Conservation (phyloP, 2,888 invertebrate species). For the Digitonthophagus gazella region DNA sequence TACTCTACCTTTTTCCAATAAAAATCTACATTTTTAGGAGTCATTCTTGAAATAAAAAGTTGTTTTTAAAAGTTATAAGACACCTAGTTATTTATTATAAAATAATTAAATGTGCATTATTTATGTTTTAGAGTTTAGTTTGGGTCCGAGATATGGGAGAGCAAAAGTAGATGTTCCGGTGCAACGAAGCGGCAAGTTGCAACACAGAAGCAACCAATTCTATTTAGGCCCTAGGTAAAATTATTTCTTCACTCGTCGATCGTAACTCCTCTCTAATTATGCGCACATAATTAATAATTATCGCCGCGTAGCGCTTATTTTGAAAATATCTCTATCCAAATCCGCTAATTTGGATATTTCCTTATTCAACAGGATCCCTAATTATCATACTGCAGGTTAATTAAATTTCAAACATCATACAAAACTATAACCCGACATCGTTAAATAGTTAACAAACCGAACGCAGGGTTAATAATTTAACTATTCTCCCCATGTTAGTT, state of each 20-base stretch:
- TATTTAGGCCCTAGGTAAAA: slow-evolving; percentile 44
- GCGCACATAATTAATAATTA: slow-evolving; percentile 6
- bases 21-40: too few species aligned
- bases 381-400: background rate
- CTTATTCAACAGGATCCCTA: background rate
- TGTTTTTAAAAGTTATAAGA: too few species aligned
- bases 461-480: too few species aligned
- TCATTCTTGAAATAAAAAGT: too few species aligned
- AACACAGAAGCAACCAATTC: slow-evolving; percentile 43
- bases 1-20: too few species aligned
- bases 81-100: background rate
- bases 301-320: background rate
- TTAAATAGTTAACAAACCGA: too few species aligned
- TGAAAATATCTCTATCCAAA: background rate
- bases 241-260: background rate
- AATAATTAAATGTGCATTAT: background rate
- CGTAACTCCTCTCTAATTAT: background rate
- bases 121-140: slow-evolving; percentile 34
- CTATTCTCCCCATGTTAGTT: too few species aligned
- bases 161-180: slow-evolving; percentile 32
- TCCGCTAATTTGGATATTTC: background rate
- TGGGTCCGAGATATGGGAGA: slow-evolving; percentile 44
- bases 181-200: slow-evolving; percentile 32
- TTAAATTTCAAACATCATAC: background rate
- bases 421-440: background rate